Evolutionary conservation across 2,888 invertebrate genomes (phyloP).

Genomic region (Parnassius orleans): DNA sequence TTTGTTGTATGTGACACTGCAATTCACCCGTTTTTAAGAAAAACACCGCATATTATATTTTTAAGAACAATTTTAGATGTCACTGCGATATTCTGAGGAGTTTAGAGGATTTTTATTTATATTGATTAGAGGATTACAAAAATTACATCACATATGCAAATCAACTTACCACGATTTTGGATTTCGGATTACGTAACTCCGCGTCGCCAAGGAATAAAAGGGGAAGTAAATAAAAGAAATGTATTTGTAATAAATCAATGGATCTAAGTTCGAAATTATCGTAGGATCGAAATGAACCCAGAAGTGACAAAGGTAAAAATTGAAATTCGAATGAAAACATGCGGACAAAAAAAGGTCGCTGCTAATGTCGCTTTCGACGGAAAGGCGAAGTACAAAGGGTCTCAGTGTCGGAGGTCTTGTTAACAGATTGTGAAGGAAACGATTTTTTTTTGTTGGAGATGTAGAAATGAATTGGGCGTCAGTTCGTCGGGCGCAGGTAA

Average conservation of each 20-base stretch:
- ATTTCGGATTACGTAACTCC: constrained; percentile 43
- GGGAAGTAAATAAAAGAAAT: constrained; percentile 15
- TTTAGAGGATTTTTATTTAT: no score
- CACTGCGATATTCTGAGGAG: constrained; percentile 27
- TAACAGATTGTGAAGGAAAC: constrained; percentile 74
- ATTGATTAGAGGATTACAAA: constrained; percentile 28
- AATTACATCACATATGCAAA: constrained; percentile 52
- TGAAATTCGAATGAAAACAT: constrained; percentile 45
- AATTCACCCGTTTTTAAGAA: constrained; percentile 7
- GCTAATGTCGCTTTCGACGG: constrained; percentile 45
- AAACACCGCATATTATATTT: constrained; percentile 1
- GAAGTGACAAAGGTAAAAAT: constrained; percentile 39
- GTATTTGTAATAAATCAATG: constrained; percentile 18
- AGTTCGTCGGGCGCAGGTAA: constrained; percentile 61
- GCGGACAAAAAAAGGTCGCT: constrained; percentile 71
- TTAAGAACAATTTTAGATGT: constrained; percentile 28
- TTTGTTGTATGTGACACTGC: constrained; percentile 18
- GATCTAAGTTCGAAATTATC: constrained; percentile 13
- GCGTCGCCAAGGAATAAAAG: constrained; percentile 23
- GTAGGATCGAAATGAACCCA: constrained; percentile 12
- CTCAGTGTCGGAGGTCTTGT: constrained; percentile 76
- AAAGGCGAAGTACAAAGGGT: constrained; percentile 55
- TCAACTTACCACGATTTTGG: constrained; percentile 36
- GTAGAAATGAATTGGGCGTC: constrained; percentile 51
- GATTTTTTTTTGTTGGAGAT: constrained; percentile 63